Conservation (phyloP, 2,888 invertebrate genomes). For the Mesopsocus fuscifrons region DNA sequence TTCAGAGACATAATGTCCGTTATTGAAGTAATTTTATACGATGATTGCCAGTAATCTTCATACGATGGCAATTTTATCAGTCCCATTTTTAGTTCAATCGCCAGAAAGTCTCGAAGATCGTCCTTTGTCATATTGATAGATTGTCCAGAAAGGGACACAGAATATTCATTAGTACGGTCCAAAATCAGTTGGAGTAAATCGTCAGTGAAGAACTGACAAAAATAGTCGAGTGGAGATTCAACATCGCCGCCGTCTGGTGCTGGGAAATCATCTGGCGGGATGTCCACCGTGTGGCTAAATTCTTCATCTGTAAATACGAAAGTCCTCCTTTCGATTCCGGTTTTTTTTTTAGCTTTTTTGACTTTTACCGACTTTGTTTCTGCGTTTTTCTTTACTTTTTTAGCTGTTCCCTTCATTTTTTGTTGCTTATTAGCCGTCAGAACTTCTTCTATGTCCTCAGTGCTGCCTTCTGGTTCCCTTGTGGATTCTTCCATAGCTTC, state of each 20-base stretch:
- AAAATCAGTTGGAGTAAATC: background rate
- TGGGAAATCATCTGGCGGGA: background rate
- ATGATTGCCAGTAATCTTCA: conserved; percentile 17
- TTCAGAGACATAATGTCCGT: conserved; percentile 17
- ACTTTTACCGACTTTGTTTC: no score
- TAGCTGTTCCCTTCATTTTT: no score
- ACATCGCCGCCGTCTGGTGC: background rate
- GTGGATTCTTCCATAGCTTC: no score
- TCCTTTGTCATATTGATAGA: conserved; percentile 2
- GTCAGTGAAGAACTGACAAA: background rate
- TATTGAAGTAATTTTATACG: conserved; percentile 16
- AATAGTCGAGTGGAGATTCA: background rate
- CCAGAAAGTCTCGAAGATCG: conserved; percentile 13
- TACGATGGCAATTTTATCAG: conserved; percentile 17
- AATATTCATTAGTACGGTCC: background rate
- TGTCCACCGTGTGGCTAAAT: background rate
- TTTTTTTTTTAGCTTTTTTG: no score
- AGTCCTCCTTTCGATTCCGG: no score
- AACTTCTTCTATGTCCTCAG: no score
- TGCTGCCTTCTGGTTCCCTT: no score
- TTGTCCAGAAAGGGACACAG: background rate
- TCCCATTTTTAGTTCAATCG: conserved; percentile 17
- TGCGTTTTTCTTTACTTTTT: no score
- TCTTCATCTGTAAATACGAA: background rate
- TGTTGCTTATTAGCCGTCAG: no score